Evolutionary conservation across 2,113 vertebrate genomes (phyloP).

Genomic region (Macaca mulatta): DNA sequence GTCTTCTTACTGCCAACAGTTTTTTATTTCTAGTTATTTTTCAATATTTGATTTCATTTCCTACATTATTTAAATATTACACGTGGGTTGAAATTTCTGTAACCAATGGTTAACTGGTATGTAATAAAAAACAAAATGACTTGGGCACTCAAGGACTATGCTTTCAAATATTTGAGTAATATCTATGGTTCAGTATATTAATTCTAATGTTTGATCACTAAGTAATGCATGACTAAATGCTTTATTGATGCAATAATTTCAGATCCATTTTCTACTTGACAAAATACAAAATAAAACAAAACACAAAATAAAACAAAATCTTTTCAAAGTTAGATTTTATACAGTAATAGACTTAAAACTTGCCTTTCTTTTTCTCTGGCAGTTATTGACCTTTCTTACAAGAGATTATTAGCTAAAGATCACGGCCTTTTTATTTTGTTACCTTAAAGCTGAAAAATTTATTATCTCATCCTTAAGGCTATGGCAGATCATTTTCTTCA

Average conservation of each 20-base stretch:
- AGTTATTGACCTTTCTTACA: slow-evolving; percentile 68
- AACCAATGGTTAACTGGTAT: not conserved
- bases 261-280: not conserved
- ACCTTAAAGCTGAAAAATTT: slow-evolving; percentile 77
- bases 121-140: not conserved
- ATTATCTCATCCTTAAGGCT: slow-evolving; percentile 64
- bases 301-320: slow-evolving; percentile 52
- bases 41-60: not conserved
- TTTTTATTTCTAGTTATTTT: not conserved
- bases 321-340: slow-evolving; percentile 48
- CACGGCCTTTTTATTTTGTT: slow-evolving; percentile 60
- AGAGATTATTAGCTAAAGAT: slow-evolving; percentile 65
- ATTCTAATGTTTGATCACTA: not conserved
- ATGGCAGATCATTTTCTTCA: slow-evolving; percentile 74
- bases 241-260: not conserved
- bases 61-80: not conserved
- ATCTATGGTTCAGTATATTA: not conserved
- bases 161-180: not conserved
- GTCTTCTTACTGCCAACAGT: not conserved
- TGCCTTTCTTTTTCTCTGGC: slow-evolving; percentile 17
- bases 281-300: slow-evolving; percentile 61
- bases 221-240: not conserved
- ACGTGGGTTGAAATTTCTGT: not conserved
- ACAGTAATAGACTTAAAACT: slow-evolving; percentile 50
- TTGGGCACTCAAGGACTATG: not conserved